A percentile compares a stretch with the other conserved stretches of the same genome.
Conservation (phyloP, 2,113 vertebrate genomes). For the Pseudois nayaur region DNA sequence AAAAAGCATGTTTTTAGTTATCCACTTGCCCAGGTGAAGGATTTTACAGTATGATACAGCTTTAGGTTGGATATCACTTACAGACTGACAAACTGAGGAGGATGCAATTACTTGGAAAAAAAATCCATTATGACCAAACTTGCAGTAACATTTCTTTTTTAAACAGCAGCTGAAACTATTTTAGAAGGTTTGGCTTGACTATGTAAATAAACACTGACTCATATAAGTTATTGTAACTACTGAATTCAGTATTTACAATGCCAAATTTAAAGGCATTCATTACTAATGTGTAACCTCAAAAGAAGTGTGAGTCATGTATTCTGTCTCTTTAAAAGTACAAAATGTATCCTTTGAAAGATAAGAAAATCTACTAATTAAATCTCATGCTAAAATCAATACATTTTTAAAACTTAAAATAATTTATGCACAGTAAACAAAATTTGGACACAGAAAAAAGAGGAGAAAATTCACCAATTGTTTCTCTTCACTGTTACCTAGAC, state of each 20-base stretch:
- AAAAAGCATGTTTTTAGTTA: not conserved
- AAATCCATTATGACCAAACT: constrained; percentile 23
- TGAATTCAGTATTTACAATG: constrained; percentile 58
- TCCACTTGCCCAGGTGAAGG: not conserved
- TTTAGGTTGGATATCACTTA: not conserved
- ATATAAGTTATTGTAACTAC: constrained; percentile 50
- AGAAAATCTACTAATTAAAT: not conserved
- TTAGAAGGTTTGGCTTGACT: constrained; percentile 38
- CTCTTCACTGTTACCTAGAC: not conserved
- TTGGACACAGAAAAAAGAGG: not conserved
- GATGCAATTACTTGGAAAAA: not conserved
- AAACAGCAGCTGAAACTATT: constrained; percentile 36
- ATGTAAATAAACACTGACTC: constrained; percentile 59
- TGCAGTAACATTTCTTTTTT: constrained; percentile 27
- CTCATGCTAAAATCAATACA: not conserved
- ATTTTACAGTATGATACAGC: not conserved
- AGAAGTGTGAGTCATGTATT: not conserved
- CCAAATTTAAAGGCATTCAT: constrained; percentile 49
- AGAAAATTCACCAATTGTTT: not conserved
- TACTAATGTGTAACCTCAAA: constrained; percentile 10
- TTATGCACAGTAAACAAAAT: not conserved
- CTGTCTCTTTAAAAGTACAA: constrained; percentile 30
- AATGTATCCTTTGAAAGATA: constrained; percentile 12
- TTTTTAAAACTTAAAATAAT: not conserved
- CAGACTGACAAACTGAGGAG: not conserved